Conservation (phyloP, 2,797 vertebrate species). For the Fistularia tabacaria region DNA sequence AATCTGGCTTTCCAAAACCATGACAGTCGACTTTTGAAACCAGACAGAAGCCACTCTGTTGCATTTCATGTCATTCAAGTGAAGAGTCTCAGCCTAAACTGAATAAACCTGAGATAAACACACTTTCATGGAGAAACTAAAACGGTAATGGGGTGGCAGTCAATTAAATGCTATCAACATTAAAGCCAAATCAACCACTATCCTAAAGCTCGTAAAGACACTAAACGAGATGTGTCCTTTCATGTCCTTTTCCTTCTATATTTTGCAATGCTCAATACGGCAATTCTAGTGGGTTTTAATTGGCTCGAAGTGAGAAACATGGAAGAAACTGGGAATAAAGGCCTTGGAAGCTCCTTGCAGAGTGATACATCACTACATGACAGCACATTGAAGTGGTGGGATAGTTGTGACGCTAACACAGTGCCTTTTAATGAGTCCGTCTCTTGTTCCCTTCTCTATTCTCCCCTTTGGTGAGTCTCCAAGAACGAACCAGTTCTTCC, state of each 20-base stretch:
- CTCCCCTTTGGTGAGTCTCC: conserved; percentile 29
- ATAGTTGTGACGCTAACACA: conserved; percentile 62
- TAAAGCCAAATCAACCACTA: conserved; percentile 56
- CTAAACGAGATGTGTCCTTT: conserved; percentile 63
- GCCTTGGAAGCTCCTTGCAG: conserved; percentile 61
- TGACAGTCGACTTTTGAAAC: too few species aligned
- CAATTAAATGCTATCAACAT: conserved; percentile 45
- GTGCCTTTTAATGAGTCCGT: conserved; percentile 68
- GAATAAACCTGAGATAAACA: too few species aligned
- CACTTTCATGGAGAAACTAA: conserved; percentile 13
- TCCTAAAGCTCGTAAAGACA: conserved; percentile 62
- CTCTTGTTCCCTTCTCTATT: conserved; percentile 30
- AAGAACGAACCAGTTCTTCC: conserved; percentile 33
- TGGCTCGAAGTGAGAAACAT: conserved; percentile 65
- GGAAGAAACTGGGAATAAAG: conserved; percentile 68
- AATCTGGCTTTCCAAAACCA: too few species aligned
- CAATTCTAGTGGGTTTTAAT: conserved; percentile 71
- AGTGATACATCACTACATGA: conserved; percentile 73
- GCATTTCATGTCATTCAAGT: conserved; percentile 21
- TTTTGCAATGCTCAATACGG: conserved; percentile 51
- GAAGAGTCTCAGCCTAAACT: conserved; percentile 37
- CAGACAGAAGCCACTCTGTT: too few species aligned
- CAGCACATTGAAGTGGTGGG: conserved; percentile 67
- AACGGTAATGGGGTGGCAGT: conserved; percentile 28
- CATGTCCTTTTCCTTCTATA: conserved; percentile 55